Percentiles rank a stretch among this genome's conserved stretches.
Evolutionary conservation across 2,888 invertebrate species (phyloP).

Genomic region (Sarcophaga subvicina): DNA sequence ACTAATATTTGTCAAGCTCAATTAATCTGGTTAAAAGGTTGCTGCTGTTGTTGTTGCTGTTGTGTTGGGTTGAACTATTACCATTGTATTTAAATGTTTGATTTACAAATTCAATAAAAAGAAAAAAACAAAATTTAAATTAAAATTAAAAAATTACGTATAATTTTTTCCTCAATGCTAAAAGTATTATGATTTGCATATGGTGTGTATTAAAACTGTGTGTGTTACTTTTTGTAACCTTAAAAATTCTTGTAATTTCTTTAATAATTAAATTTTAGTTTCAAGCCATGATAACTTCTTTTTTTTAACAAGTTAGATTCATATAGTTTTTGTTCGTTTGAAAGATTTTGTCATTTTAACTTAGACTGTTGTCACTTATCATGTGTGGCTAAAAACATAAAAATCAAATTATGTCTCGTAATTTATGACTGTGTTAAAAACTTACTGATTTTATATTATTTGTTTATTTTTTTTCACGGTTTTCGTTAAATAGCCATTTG

Average conservation of each 20-base stretch:
- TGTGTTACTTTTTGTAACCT: neutral
- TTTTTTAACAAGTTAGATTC: constrained; percentile 38
- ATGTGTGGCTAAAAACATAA: neutral
- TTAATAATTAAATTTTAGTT: constrained; percentile 45
- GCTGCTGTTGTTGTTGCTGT: neutral
- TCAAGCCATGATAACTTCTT: constrained; percentile 24
- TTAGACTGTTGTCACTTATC: neutral
- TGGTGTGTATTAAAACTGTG: too few species aligned
- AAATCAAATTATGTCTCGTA: neutral
- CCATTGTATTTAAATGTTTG: neutral
- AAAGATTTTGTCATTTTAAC: neutral
- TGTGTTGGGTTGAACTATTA: constrained; percentile 21
- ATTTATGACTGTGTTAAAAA: constrained; percentile 28
- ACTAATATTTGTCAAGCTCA: constrained; percentile 46
- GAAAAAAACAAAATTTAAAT: too few species aligned
- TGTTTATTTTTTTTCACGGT: neutral
- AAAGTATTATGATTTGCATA: neutral
- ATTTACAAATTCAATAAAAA: neutral
- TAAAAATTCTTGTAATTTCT: constrained; percentile 39
- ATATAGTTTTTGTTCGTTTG: neutral
- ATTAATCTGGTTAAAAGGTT: constrained; percentile 44
- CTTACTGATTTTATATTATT: constrained; percentile 22
- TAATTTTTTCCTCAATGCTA: constrained; percentile 34
- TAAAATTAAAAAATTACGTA: neutral
- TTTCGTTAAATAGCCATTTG: neutral